These are phyloP conservation scores for Leptinotarsa defecta DNA, from an alignment of 1,140 invertebrate species.

Conservation along the genomic window DNA sequence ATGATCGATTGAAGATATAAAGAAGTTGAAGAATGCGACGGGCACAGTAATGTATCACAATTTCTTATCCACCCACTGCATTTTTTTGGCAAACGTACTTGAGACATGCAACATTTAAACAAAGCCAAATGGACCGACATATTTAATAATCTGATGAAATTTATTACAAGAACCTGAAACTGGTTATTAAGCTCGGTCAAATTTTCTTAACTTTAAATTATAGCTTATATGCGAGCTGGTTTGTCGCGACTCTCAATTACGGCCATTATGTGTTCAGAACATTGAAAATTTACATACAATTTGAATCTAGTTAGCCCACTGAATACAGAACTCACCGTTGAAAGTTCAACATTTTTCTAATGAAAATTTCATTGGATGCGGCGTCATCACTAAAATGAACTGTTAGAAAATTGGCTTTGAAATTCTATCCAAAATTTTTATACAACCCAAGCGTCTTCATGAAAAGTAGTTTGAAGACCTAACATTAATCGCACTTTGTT, in stretches of 20 bases:
- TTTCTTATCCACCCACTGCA: conserved; percentile 26
- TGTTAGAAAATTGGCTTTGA: no score
- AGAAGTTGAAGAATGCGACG: no score
- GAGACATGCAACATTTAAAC: conserved; percentile 21
- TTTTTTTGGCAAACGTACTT: conserved; percentile 3
- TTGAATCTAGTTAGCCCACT: not conserved
- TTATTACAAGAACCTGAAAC: conserved; percentile 45
- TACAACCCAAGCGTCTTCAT: no score
- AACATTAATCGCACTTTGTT: no score
- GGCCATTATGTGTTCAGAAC: not conserved
- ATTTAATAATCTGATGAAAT: conserved; percentile 43
- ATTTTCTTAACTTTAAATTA: conserved; percentile 39
- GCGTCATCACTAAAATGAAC: no score
- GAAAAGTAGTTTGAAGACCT: no score
- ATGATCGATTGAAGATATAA: no score
- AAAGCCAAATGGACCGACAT: conserved; percentile 37
- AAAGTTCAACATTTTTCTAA: no score
- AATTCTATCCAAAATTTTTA: no score
- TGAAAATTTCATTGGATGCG: no score
- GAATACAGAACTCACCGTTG: no score
- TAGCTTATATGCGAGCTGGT: not conserved
- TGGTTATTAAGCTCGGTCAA: conserved; percentile 43
- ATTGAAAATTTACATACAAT: conserved; percentile 15
- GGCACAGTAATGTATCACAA: not conserved
- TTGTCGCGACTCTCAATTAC: conserved; percentile 16